Percentiles rank a stretch among this genome's conserved stretches.
Conservation (phyloP, 2,888 invertebrate genomes). For the Leptopilina drosophilae region DNA sequence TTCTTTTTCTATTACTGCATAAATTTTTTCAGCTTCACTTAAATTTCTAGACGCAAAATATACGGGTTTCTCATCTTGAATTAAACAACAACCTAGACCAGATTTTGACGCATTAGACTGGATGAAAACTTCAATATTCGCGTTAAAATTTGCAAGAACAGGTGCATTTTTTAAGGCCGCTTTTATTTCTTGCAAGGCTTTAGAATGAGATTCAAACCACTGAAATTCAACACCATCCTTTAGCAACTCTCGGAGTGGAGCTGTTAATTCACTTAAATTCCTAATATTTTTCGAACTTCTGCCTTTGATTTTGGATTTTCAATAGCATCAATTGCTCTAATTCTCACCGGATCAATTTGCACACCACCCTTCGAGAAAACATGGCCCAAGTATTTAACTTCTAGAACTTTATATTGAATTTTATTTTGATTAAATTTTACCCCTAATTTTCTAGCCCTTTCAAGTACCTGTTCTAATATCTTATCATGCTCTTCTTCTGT, state of each 20-base stretch:
- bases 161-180: constrained; percentile 23
- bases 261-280: constrained; percentile 52
- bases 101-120: constrained; percentile 53
- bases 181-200: constrained; percentile 44
- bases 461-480: not conserved
- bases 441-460: not conserved
- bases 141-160: constrained; percentile 2
- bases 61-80: constrained; percentile 67
- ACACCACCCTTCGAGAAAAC: constrained; percentile 42
- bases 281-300: constrained; percentile 54
- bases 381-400: constrained; percentile 49
- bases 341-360: constrained; percentile 36
- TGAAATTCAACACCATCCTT: constrained; percentile 52
- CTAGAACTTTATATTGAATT: constrained; percentile 40
- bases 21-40: constrained; percentile 64
- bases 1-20: constrained; percentile 74
- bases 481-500: constrained; percentile 5
- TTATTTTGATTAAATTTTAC: constrained; percentile 49
- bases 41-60: constrained; percentile 69
- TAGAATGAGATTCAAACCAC: constrained; percentile 43
- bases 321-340: constrained; percentile 47
- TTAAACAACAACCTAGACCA: constrained; percentile 66
- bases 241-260: constrained; percentile 53
- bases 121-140: not conserved
- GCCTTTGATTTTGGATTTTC: constrained; percentile 52